Evolutionary conservation across 2,113 vertebrate species (phyloP).

Genomic region (Apus apus): DNA sequence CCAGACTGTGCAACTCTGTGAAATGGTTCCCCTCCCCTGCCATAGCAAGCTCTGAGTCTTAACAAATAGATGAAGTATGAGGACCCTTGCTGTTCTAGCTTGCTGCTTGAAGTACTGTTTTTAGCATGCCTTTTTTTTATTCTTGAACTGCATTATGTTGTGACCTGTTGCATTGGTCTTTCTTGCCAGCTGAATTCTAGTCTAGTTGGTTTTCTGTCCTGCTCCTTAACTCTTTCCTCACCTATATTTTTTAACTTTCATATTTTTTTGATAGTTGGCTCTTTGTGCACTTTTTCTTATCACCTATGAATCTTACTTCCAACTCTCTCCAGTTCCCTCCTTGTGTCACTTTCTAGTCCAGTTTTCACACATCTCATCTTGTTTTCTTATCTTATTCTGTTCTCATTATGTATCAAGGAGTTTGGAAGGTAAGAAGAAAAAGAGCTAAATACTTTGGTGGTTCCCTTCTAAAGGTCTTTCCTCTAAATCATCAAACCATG

Average conservation of each 20-base stretch:
- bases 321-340: background rate
- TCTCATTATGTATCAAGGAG: background rate
- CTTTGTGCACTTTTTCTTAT: background rate
- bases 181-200: background rate
- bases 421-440: background rate
- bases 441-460: background rate
- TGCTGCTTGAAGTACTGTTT: background rate
- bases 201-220: background rate
- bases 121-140: background rate
- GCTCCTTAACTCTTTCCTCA: background rate
- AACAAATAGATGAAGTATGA: background rate
- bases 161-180: background rate
- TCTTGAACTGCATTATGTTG: background rate
- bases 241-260: background rate
- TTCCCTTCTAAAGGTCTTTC: background rate
- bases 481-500: background rate
- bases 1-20: background rate
- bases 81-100: background rate
- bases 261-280: background rate
- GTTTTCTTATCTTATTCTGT: background rate
- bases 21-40: background rate
- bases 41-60: background rate
- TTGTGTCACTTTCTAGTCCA: background rate
- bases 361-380: background rate
- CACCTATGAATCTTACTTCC: background rate